A percentile compares a stretch with the other conserved stretches of the same genome.
Conservation (phyloP, 2,797 vertebrate species). For the Lerista edwardsae region DNA sequence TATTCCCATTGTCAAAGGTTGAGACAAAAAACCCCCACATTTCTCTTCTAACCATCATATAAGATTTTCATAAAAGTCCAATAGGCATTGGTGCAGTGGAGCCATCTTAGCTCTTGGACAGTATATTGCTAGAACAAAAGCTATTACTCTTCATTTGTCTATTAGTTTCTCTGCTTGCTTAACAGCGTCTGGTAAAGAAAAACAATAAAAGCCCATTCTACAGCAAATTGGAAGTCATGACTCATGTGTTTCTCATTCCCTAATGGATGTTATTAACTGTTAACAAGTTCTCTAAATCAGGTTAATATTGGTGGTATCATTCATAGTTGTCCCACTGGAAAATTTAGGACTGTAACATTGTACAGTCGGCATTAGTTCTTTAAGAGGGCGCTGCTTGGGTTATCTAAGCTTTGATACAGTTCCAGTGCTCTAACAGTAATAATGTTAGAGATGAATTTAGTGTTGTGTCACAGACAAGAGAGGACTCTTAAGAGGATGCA, state of each 20-base stretch:
- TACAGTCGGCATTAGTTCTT: conserved; percentile 18
- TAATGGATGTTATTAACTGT: conserved; percentile 71
- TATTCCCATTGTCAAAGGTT: conserved; percentile 41
- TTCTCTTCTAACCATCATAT: conserved; percentile 29
- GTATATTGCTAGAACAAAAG: conserved; percentile 31
- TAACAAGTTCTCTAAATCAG: conserved; percentile 69
- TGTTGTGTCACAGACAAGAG: neutral
- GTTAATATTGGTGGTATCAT: conserved; percentile 65
- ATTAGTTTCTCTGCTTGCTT: conserved; percentile 41
- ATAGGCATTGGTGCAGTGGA: conserved; percentile 6
- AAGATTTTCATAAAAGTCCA: conserved; percentile 34
- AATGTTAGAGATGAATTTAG: conserved; percentile 24
- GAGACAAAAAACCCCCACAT: neutral
- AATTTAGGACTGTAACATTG: conserved; percentile 49
- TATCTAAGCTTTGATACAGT: conserved; percentile 40
- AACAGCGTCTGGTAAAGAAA: conserved; percentile 51
- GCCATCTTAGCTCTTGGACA: neutral
- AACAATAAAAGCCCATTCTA: conserved; percentile 39
- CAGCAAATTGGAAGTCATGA: conserved; percentile 43
- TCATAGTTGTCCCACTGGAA: conserved; percentile 63
- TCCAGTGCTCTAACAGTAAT: conserved; percentile 34
- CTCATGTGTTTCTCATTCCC: conserved; percentile 47
- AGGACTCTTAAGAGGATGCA: too few species aligned
- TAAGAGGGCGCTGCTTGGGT: conserved; percentile 18
- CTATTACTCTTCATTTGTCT: conserved; percentile 46